Conservation (phyloP, 1,140 invertebrate species). For the Solen grandis region DNA sequence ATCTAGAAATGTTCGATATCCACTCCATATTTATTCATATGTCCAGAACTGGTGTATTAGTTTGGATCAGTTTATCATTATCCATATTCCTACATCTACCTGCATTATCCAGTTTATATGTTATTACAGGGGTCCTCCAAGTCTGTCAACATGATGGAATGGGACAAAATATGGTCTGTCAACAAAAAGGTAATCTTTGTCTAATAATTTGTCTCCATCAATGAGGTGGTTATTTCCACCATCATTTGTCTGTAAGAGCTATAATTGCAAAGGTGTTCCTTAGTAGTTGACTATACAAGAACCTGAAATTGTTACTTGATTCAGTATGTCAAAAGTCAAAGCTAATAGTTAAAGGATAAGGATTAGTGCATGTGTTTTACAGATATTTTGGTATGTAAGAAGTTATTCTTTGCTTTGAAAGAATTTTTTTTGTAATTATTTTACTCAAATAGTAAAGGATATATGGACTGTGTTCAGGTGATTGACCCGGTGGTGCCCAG, state of each 20-base stretch:
- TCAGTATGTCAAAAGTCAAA: too few species aligned
- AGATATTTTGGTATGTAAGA: background rate
- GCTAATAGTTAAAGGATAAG: too few species aligned
- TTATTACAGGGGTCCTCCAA: conserved; percentile 90
- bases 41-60: background rate
- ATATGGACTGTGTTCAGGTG: conserved; percentile 86
- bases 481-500: conserved; percentile 95
- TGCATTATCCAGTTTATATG: conserved; percentile 18
- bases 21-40: background rate
- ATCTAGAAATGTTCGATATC: too few species aligned
- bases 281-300: too few species aligned
- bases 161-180: conserved; percentile 99
- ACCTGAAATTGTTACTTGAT: too few species aligned
- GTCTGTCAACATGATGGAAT: conserved; percentile 99
- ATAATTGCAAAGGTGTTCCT: too few species aligned
- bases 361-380: background rate
- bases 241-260: too few species aligned
- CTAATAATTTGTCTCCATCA: too few species aligned
- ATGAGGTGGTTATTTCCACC: too few species aligned
- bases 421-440: too few species aligned
- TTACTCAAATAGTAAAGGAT: background rate
- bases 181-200: conserved; percentile 96
- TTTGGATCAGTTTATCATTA: background rate
- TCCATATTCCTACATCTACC: conserved; percentile 1
- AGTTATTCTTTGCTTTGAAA: background rate